Percentiles rank a stretch among this genome's conserved stretches.
Evolutionary conservation across 2,113 vertebrate genomes (phyloP).

Genomic region (Rhinogobius similis): DNA sequence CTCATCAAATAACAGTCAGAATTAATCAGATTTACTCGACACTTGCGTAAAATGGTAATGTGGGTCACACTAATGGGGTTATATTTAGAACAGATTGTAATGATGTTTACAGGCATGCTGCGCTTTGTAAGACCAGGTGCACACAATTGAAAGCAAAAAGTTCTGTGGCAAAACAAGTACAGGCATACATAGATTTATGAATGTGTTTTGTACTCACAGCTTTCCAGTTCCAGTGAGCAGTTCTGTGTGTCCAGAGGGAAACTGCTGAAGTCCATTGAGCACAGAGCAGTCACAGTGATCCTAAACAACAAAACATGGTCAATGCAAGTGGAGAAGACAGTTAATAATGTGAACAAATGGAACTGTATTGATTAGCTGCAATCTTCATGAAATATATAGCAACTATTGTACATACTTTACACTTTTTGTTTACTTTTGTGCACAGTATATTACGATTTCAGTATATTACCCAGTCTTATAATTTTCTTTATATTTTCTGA

Average conservation of each 20-base stretch:
- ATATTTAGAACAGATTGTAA: constrained; percentile 3
- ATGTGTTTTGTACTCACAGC: constrained; percentile 84
- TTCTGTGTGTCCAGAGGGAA: constrained; percentile 94
- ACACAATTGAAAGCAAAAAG: neutral
- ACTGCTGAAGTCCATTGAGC: constrained; percentile 93
- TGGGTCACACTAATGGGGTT: constrained; percentile 3
- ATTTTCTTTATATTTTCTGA: neutral
- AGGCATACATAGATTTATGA: neutral
- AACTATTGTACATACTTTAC: no score
- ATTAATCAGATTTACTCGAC: constrained; percentile 4
- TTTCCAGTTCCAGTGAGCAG: constrained; percentile 91
- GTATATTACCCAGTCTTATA: no score
- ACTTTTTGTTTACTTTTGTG: no score
- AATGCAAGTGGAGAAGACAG: neutral
- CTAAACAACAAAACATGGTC: constrained; percentile 58
- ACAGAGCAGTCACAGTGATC: constrained; percentile 91
- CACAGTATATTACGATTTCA: no score
- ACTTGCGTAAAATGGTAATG: constrained; percentile 1
- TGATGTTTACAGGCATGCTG: neutral
- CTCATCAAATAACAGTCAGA: constrained; percentile 5
- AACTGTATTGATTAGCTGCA: neutral
- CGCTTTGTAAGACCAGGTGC: neutral
- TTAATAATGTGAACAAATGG: no score
- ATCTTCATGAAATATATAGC: neutral
- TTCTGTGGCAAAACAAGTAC: neutral